Conservation (phyloP, 2,797 vertebrate genomes). For the Malacoraja senta region DNA sequence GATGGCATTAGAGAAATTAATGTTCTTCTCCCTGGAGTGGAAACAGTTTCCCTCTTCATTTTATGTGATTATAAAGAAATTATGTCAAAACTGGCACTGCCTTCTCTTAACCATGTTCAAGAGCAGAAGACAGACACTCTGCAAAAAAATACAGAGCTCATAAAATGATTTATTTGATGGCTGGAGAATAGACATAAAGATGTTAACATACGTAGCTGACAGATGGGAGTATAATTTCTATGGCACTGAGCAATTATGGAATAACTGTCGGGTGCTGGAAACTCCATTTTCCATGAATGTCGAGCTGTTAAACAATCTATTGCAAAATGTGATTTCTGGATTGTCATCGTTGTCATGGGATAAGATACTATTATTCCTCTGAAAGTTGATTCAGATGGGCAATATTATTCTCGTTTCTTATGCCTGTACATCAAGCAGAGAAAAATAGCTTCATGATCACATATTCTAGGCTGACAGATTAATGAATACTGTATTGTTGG, state of each 20-base stretch:
- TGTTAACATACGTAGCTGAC: conserved; percentile 23
- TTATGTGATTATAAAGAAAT: not conserved
- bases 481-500: not conserved
- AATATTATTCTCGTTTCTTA: not conserved
- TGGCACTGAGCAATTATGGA: conserved; percentile 19
- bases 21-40: not conserved
- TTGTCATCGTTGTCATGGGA: not conserved
- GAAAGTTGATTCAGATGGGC: not conserved
- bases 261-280: not conserved
- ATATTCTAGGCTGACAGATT: not conserved
- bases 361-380: not conserved
- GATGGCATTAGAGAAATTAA: not conserved
- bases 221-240: conserved; percentile 20
- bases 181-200: not conserved
- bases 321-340: conserved; percentile 18
- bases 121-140: not conserved
- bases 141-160: not conserved
- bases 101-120: not conserved
- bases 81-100: not conserved
- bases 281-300: not conserved
- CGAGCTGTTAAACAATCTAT: conserved; percentile 4
- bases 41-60: not conserved
- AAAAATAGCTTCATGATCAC: conserved; percentile 11
- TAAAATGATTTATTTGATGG: conserved; percentile 12
- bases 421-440: not conserved